Evolutionary conservation across 2,888 invertebrate species (phyloP), one percentile per base, ranked within the genome.

Genomic region (Dryadula phaetusa): DNA sequence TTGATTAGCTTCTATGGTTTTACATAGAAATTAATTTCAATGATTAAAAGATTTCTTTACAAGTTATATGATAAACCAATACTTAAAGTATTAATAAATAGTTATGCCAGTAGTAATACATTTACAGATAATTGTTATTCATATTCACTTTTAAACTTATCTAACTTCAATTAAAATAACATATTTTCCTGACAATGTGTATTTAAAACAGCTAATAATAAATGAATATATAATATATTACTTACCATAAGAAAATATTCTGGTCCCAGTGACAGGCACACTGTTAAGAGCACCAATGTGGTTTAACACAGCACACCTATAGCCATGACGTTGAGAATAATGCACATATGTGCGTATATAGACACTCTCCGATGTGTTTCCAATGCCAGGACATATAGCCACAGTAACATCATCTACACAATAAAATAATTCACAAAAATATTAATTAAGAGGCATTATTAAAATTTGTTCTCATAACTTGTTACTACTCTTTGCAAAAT

Each of bases 271-370:
- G 32, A 99, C 96, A 70, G 96, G 96, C 63, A 98, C 96, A 84
- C 96, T 96, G 74, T 95, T 94, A 62, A 99, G 90, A 4, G 98
- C 98, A 12, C 99, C 99, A 71, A 99, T 96, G 84, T 99, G 98
- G 91, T 99, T 99, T 74, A 99, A 94, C 28, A 98, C 98, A 4
- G 97, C 97, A 85, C 98, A 98, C 72, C 98, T 93, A 90, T 97
- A 98, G 1, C 98, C 98, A 83, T 97, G 96, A 76, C 96, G 96
- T 85, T 98, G 98, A 14, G 98, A 98, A 88, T 97, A 96, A 82
- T 98, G 96, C 10, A 98, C 98, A 86, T 98, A 98, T 18, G 98
- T 98, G 71, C 98, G 94, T 71, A 99, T 97, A 88, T 99, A 99
- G 61, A 98, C 96, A 81, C 97, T 97, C 88, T 99, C 98, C 53